Evolutionary conservation across 2,113 vertebrate genomes (phyloP), one percentile per base, ranked within the genome.

Genomic region (Cryptomyrus ogoouensis): DNA sequence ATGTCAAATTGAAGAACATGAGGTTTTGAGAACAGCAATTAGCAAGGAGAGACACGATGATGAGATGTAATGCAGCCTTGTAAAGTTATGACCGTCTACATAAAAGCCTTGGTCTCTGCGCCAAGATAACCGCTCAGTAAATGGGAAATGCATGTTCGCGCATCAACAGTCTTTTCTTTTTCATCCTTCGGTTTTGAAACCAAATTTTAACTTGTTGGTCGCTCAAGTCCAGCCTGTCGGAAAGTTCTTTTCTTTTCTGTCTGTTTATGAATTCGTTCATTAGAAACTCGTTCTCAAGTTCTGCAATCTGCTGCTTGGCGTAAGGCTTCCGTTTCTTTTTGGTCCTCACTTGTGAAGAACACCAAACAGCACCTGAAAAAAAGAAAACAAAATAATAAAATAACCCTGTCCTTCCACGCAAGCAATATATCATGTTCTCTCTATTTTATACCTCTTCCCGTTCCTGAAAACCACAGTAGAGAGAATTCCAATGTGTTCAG

Each of bases 241-340:
- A 98, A 88, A 98, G 95, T 91, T 98, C 97, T 90, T 98, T 98
- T 88, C 98, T 95, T 93, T 97, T 98, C 95, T 98, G 97, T 90
- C 97, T 95, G 94, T 98, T 98, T 95, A 98, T 98, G 93, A 99
- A 99, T 93, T 98, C 98, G 90, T 97, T 97, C 93, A 97, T 95
- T 92, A 98, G 95, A 92, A 98, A 98, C 95, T 98, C 98, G 91
- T 97, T 97, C 94, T 99, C 97, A 96, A 98, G 95, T 94, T 98
- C 97, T 84, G 97, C 96, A 74, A 99, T 97, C 95, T 98, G 98
- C 87, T 96, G 96, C 91, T 99, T 99, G 27, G 98, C 96, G 94
- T 99, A 98, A 27, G 98, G 98, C 93, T 98, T 98, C 93, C 97
- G 96, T 95, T 99, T 99, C 95, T 97, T 98, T 92, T 97, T 96